A percentile compares a stretch with the other conserved stretches of the same genome.
Evolutionary conservation across 2,113 vertebrate genomes (phyloP).

Genomic region (Anas platyrhynchos): DNA sequence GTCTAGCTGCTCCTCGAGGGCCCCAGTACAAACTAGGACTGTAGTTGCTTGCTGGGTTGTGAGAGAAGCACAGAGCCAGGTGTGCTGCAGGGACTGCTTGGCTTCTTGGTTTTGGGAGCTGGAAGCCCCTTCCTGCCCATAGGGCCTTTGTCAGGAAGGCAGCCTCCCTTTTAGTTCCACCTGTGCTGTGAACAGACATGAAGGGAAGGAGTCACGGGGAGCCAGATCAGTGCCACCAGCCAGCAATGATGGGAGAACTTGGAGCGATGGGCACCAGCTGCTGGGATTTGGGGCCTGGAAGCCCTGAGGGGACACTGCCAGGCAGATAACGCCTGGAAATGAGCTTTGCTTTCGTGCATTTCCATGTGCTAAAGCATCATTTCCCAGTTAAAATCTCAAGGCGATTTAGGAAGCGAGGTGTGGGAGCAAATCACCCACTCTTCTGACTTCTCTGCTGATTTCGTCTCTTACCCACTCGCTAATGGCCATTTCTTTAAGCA

Average conservation of each 20-base stretch:
- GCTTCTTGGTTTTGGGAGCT: not conserved
- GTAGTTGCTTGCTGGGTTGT: not conserved
- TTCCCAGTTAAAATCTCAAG: not conserved
- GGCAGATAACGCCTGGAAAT: not conserved
- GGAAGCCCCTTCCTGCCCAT: not conserved
- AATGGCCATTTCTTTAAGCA: not conserved
- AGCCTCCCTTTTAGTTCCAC: not conserved
- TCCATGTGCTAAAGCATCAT: not conserved
- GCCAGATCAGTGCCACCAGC: not conserved
- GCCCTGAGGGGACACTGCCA: too few species aligned
- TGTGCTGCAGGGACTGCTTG: accelerated
- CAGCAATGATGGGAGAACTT: not conserved
- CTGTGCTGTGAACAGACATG: not conserved
- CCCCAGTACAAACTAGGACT: not conserved
- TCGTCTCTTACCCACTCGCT: not conserved
- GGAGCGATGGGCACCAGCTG: accelerated
- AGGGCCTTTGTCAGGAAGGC: accelerated
- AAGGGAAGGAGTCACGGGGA: not conserved
- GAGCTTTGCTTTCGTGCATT: not conserved
- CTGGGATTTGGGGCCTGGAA: not conserved
- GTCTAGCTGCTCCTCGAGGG: not conserved
- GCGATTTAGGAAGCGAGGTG: not conserved
- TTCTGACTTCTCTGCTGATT: not conserved
- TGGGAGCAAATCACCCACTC: not conserved
- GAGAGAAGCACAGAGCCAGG: accelerated